These are phyloP conservation scores for Balanococcus diminutus DNA, from an alignment of 2,888 invertebrate species.

Conservation along the genomic window DNA sequence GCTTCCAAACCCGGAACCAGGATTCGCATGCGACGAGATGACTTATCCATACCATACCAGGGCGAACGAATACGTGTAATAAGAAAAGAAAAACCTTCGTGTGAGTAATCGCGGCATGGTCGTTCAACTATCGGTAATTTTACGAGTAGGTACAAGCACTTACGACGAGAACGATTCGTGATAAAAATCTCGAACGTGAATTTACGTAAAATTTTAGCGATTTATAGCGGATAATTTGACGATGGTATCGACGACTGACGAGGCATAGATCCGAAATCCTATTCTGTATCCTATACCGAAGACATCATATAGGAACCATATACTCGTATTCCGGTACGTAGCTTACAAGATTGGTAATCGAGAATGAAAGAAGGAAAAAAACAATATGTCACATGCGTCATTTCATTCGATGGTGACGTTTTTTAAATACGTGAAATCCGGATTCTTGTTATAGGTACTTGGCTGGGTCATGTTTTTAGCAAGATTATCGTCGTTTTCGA, in stretches of 20 bases:
- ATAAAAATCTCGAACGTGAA: not conserved
- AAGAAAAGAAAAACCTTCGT: no score
- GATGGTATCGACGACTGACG: not conserved
- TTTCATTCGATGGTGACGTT: not conserved
- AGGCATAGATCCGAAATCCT: slow-evolving; percentile 5
- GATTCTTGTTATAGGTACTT: not conserved
- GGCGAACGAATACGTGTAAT: no score
- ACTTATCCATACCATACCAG: no score
- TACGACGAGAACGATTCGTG: not conserved
- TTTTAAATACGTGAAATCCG: not conserved
- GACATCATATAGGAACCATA: not conserved
- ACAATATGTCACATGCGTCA: not conserved
- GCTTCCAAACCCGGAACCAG: no score
- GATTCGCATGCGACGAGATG: no score
- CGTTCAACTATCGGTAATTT: no score
- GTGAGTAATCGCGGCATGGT: no score
- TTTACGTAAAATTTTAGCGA: not conserved
- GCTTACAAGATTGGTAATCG: not conserved
- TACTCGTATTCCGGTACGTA: not conserved
- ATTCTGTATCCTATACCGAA: not conserved
- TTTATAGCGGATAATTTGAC: not conserved
- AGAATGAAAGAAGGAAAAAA: not conserved
- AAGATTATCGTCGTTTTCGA: not conserved
- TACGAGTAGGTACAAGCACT: not conserved
- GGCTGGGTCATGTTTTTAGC: not conserved